A percentile compares a stretch with the other conserved stretches of the same genome.
phyloP scores from a whole-genome alignment of 2,888 invertebrate species.

The Mesopsocus fuscifrons region DNA sequence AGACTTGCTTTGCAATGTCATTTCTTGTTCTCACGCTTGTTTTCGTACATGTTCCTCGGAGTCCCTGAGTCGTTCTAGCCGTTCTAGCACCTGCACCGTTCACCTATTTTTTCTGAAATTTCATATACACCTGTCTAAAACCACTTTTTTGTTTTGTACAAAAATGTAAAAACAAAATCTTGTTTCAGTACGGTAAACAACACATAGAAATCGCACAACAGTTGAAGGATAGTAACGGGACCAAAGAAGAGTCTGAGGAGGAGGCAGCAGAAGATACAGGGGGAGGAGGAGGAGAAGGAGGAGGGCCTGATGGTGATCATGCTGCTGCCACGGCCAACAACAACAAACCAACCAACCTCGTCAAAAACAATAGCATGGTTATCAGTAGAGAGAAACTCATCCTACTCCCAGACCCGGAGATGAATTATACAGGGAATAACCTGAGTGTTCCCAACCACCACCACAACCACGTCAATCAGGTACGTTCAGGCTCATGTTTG shows the following conservation, averaged over 20 bases:
- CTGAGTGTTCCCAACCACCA: slow-evolving; percentile 15
- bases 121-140: too few species aligned
- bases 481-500: too few species aligned
- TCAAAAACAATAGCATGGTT: slow-evolving; percentile 32
- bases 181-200: slow-evolving; percentile 7
- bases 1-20: too few species aligned
- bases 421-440: slow-evolving; percentile 32
- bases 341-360: slow-evolving; percentile 1
- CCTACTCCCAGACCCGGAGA: slow-evolving; percentile 49
- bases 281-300: slow-evolving; percentile 17
- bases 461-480: slow-evolving; percentile 12
- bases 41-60: too few species aligned
- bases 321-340: too few species aligned
- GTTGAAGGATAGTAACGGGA: neutral
- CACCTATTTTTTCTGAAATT: too few species aligned
- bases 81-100: too few species aligned
- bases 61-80: too few species aligned
- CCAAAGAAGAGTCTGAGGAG: slow-evolving; percentile 28
- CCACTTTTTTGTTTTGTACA: too few species aligned
- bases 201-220: slow-evolving; percentile 7
- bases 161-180: too few species aligned
- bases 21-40: too few species aligned
- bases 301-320: too few species aligned
- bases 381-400: slow-evolving; percentile 57
- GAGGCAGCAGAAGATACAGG: slow-evolving; percentile 32